phyloP scores from a whole-genome alignment of 2,113 vertebrate species.

The Brachionichthys hirsutus region DNA sequence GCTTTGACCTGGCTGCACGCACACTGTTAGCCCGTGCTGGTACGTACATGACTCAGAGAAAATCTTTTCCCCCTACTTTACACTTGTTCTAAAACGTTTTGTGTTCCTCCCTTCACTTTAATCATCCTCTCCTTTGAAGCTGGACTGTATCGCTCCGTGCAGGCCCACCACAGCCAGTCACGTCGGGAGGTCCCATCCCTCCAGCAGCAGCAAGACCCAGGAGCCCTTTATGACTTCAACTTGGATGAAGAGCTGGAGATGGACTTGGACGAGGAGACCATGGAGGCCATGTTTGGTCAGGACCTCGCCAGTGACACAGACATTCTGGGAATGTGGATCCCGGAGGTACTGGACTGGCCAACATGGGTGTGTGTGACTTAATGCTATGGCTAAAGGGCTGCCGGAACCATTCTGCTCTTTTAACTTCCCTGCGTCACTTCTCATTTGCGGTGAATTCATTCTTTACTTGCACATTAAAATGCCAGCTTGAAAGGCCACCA shows the following conservation, averaged over 20 bases:
- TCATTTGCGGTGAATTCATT: not conserved
- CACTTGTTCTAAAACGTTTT: not conserved
- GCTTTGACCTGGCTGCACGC: constrained; percentile 93
- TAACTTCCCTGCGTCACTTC: constrained; percentile 20
- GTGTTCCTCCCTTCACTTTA: not conserved
- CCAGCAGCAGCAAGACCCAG: constrained; percentile 86
- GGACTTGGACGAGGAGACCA: constrained; percentile 97
- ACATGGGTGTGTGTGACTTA: constrained; percentile 99
- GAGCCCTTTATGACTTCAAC: constrained; percentile 93
- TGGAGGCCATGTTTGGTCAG: constrained; percentile 99
- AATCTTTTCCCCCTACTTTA: not conserved
- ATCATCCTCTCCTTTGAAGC: constrained; percentile 67
- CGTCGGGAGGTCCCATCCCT: constrained; percentile 87
- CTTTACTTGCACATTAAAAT: not conserved
- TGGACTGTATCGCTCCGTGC: constrained; percentile 94
- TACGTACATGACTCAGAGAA: constrained; percentile 61
- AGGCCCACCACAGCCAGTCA: constrained; percentile 93
- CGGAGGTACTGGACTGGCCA: constrained; percentile 99
- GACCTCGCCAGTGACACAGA: constrained; percentile 94
- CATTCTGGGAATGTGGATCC: constrained; percentile 99
- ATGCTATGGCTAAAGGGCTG: constrained; percentile 56
- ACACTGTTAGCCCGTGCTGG: constrained; percentile 93
- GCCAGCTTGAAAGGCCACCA: not conserved
- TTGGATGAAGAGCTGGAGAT: constrained; percentile 97
- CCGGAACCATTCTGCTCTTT: constrained; percentile 14